These are phyloP conservation scores for Leucania comma DNA, from an alignment of 2,888 invertebrate genomes.

Conservation along the genomic window DNA sequence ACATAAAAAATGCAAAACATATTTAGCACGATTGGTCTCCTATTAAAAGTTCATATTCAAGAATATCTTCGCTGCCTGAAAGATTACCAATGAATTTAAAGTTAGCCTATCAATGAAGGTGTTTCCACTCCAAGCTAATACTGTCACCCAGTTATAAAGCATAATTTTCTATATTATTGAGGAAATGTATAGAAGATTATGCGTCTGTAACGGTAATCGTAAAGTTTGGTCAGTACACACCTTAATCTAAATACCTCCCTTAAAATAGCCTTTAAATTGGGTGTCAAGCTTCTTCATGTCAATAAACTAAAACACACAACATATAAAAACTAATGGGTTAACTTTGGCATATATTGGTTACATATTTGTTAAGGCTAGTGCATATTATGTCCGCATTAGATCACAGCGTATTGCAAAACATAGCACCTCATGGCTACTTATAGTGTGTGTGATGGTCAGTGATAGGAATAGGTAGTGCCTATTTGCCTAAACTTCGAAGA, in stretches of 20 bases:
- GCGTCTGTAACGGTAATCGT: not conserved
- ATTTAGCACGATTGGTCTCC: not conserved
- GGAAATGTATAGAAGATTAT: slow-evolving; percentile 19
- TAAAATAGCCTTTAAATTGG: slow-evolving; percentile 49
- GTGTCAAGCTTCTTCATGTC: slow-evolving; percentile 56
- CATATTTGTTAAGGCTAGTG: slow-evolving; percentile 27
- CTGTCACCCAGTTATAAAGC: not conserved
- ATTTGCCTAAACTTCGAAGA: no score
- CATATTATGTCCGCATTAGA: slow-evolving; percentile 6
- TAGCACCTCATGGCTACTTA: no score
- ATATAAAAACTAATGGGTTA: slow-evolving; percentile 56
- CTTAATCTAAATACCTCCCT: slow-evolving; percentile 27
- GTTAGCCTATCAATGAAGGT: slow-evolving; percentile 7
- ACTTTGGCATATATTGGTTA: slow-evolving; percentile 41
- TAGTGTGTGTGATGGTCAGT: no score
- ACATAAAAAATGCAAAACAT: not conserved
- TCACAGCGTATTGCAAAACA: not conserved
- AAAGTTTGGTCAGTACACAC: slow-evolving; percentile 7
- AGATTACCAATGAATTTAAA: slow-evolving; percentile 1
- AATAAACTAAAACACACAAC: slow-evolving; percentile 55
- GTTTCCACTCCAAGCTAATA: slow-evolving; percentile 5
- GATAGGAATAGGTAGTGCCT: no score
- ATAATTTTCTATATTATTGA: not conserved
- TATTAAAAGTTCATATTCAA: not conserved
- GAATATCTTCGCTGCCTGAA: not conserved